Conservation (phyloP, 2,113 vertebrate species). For the Nothobranchius kuhntae region DNA sequence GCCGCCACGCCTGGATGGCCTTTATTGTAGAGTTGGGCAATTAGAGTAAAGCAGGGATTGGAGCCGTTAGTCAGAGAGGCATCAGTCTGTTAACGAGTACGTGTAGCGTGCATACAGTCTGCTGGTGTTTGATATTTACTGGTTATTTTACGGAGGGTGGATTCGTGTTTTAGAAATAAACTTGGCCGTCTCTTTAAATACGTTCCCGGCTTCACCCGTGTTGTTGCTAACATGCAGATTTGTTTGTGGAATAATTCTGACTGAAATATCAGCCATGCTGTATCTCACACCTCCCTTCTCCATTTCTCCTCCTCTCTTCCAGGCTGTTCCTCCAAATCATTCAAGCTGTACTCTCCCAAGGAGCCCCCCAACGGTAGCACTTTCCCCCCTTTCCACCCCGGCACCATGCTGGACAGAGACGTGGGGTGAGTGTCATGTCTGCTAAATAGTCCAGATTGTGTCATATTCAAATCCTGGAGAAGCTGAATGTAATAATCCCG, state of each 20-base stretch:
- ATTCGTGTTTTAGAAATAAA: slow-evolving; percentile 7
- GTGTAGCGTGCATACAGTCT: slow-evolving; percentile 1
- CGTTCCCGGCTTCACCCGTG: too few relatives aligned
- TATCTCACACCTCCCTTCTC: neutral
- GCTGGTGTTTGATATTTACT: slow-evolving; percentile 24
- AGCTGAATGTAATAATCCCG: neutral
- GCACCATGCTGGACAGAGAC: slow-evolving; percentile 99
- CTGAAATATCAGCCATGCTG: too few relatives aligned
- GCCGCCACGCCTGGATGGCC: slow-evolving; percentile 61
- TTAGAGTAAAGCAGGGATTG: slow-evolving; percentile 54
- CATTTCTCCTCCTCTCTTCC: slow-evolving; percentile 23
- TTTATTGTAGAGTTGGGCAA: slow-evolving; percentile 65
- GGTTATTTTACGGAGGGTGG: slow-evolving; percentile 29
- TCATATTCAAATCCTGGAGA: too few relatives aligned
- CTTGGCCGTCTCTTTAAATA: slow-evolving; percentile 5
- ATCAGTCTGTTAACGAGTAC: slow-evolving; percentile 14
- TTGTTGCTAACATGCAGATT: too few relatives aligned
- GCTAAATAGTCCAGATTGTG: too few relatives aligned
- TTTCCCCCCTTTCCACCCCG: slow-evolving; percentile 97
- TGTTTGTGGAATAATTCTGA: too few relatives aligned
- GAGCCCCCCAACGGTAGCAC: slow-evolving; percentile 99
- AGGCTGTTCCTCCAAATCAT: slow-evolving; percentile 99
- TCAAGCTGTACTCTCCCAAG: slow-evolving; percentile 99
- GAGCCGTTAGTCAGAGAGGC: slow-evolving; percentile 25
- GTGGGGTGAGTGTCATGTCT: slow-evolving; percentile 84